A percentile compares a stretch with the other conserved stretches of the same genome.
Conservation (phyloP, 2,797 vertebrate genomes). For the Sebastes glaucus region DNA sequence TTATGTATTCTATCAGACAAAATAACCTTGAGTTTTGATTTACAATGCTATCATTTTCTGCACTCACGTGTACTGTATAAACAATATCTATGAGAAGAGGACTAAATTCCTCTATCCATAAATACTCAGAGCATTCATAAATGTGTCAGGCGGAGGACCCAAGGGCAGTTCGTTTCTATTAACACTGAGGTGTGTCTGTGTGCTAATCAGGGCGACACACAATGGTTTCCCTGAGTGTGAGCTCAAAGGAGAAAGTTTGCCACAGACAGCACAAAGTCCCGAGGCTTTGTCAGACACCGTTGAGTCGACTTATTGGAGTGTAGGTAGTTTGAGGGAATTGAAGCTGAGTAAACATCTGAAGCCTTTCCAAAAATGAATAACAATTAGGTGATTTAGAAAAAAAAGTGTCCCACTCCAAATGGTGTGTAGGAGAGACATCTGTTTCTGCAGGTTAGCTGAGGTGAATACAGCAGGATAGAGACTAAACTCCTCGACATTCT, state of each 20-base stretch:
- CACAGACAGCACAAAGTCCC: conserved; percentile 15
- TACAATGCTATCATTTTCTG: background rate
- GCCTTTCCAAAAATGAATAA: conserved; percentile 53
- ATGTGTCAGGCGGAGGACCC: background rate
- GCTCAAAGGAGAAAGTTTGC: conserved; percentile 50
- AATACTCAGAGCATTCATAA: background rate
- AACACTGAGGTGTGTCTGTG: conserved; percentile 1
- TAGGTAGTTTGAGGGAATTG: conserved; percentile 34
- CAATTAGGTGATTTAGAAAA: conserved; percentile 40
- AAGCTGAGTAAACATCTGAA: conserved; percentile 55
- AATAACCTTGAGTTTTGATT: background rate
- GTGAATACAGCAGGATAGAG: conserved; percentile 35
- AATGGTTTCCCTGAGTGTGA: background rate
- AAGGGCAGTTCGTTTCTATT: background rate
- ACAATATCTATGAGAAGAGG: background rate
- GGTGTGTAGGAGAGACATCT: conserved; percentile 68
- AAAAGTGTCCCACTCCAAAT: conserved; percentile 30
- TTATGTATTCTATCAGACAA: background rate
- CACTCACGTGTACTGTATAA: background rate
- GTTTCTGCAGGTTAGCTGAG: conserved; percentile 60
- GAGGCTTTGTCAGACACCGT: conserved; percentile 30
- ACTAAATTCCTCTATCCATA: background rate
- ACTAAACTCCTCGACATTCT: conserved; percentile 15
- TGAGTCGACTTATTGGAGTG: conserved; percentile 13
- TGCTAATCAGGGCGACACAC: conserved; percentile 14